Evolutionary conservation across 2,113 vertebrate species (phyloP).

Genomic region (Phalacrocorax carbo): DNA sequence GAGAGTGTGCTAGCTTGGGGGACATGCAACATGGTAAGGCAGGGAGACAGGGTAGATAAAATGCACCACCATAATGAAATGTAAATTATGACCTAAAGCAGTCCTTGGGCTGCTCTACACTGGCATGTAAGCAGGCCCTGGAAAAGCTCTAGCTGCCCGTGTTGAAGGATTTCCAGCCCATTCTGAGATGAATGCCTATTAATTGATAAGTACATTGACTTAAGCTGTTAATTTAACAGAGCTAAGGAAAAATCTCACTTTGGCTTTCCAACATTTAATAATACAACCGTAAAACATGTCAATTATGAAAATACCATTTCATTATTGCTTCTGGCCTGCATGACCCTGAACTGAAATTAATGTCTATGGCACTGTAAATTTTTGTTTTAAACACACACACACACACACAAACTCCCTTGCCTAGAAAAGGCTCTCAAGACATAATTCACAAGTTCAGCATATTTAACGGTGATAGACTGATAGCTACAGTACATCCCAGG

Average conservation of each 20-base stretch:
- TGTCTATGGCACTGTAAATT: not conserved
- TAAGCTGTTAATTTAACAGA: not conserved
- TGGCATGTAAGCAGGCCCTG: not conserved
- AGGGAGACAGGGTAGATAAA: not conserved
- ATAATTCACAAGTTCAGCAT: not conserved
- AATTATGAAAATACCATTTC: not conserved
- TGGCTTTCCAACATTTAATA: not conserved
- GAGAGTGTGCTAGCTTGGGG: not conserved
- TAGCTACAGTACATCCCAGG: not conserved
- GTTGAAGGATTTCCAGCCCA: not conserved
- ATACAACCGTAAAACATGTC: not conserved
- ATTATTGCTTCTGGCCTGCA: not conserved
- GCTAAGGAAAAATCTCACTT: not conserved
- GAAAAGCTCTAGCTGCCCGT: rapidly evolving
- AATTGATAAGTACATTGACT: not conserved
- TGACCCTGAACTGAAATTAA: not conserved
- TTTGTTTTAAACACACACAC: not conserved
- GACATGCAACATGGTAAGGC: not conserved
- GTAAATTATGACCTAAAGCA: not conserved
- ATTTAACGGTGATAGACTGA: not conserved
- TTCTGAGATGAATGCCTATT: not conserved
- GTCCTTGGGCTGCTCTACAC: not conserved
- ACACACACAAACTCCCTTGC: not conserved
- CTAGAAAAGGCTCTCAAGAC: not conserved
- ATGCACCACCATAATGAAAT: not conserved